Percentiles rank a stretch among this genome's conserved stretches.
Evolutionary conservation across 2,888 invertebrate species (phyloP).

Genomic region (Crematogaster levior): DNA sequence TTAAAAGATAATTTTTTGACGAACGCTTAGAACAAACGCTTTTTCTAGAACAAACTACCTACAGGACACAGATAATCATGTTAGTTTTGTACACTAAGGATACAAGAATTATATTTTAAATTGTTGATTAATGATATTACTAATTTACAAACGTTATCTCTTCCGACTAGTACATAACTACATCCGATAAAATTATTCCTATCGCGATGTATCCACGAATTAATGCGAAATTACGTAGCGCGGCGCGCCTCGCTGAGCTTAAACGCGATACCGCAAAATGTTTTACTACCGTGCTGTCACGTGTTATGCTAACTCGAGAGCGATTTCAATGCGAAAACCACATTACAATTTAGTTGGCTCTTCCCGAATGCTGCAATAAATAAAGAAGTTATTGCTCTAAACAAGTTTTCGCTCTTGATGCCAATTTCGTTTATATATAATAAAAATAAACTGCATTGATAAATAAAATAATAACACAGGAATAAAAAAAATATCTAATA

Average conservation of each 20-base stretch:
- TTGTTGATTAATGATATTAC: constrained; percentile 36
- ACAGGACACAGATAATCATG: not conserved
- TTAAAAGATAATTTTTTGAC: not conserved
- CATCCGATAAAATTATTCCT: constrained; percentile 47
- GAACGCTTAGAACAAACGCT: not conserved
- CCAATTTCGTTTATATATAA: not conserved
- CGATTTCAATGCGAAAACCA: constrained; percentile 47
- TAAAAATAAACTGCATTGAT: not conserved
- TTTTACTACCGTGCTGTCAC: constrained; percentile 52
- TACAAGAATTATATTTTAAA: constrained; percentile 11
- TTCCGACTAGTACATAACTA: constrained; percentile 13
- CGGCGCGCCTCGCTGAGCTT: constrained; percentile 25
- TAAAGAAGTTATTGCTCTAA: constrained; percentile 23
- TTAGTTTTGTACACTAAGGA: not conserved
- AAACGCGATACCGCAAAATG: constrained; percentile 46
- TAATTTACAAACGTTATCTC: constrained; percentile 37
- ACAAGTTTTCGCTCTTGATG: constrained; percentile 27
- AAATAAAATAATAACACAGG: not conserved
- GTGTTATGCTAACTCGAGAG: constrained; percentile 36
- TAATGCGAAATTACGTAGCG: constrained; percentile 47
- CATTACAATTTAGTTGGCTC: constrained; percentile 32
- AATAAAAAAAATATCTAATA: not conserved
- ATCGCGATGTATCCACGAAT: constrained; percentile 41
- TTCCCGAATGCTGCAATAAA: constrained; percentile 30
- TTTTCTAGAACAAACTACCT: not conserved